Conservation (phyloP, 2,113 vertebrate genomes). For the Cichladusa arquata region DNA sequence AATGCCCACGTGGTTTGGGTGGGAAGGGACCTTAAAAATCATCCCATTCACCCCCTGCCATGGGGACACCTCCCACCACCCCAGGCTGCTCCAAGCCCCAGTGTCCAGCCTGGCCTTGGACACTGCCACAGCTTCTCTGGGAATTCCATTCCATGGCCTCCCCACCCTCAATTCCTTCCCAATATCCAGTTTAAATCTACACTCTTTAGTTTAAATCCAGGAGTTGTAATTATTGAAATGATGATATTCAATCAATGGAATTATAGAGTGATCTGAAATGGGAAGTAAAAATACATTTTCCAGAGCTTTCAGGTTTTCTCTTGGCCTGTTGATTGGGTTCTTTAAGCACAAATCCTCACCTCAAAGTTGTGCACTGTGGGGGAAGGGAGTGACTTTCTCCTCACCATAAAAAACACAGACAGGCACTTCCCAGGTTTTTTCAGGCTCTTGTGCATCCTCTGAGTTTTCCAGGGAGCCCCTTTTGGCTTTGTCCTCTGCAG, state of each 20-base stretch:
- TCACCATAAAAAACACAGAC: neutral
- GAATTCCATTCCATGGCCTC: neutral
- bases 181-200: neutral
- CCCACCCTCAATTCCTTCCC: neutral
- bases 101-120: rapidly evolving
- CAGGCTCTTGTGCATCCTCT: rapidly evolving
- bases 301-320: neutral
- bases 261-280: neutral
- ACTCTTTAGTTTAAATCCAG: neutral
- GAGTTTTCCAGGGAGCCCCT: neutral
- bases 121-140: neutral
- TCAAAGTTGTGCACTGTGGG: neutral
- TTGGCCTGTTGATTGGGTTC: neutral
- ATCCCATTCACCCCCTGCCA: neutral
- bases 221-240: neutral
- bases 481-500: neutral
- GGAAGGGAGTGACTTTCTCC: neutral
- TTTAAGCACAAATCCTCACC: neutral
- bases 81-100: neutral
- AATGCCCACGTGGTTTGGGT: rapidly evolving
- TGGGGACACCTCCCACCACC: rapidly evolving
- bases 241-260: neutral
- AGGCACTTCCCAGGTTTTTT: neutral
- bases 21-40: neutral
- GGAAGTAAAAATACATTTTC: neutral